These are phyloP conservation scores for Trichonephila clavata DNA, from an alignment of 1,140 invertebrate species.

Conservation along the genomic window DNA sequence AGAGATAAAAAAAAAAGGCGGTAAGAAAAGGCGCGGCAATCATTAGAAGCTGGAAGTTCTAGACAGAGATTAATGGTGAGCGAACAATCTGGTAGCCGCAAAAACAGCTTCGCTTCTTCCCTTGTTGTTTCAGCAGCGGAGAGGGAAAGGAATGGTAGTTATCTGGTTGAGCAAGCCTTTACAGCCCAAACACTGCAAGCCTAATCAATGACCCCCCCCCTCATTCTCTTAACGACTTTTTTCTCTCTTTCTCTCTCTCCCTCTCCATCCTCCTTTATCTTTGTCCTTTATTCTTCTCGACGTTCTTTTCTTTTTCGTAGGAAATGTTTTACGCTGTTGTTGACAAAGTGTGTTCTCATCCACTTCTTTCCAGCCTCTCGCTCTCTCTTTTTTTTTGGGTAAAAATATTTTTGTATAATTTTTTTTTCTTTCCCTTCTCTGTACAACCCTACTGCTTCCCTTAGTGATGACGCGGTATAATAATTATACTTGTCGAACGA, in stretches of 20 bases:
- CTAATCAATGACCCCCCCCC: conserved; percentile 62
- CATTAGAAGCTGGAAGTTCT: conserved; percentile 71
- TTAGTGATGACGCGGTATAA: conserved; percentile 19
- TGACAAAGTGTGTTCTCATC: conserved; percentile 68
- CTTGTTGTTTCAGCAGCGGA: conserved; percentile 51
- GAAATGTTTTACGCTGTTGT: conserved; percentile 74
- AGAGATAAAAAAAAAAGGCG: conserved; percentile 59
- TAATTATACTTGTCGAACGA: conserved; percentile 64
- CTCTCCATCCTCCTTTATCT: conserved; percentile 50
- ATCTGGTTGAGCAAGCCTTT: conserved; percentile 75
- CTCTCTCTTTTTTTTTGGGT: background rate
- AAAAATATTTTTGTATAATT: background rate
- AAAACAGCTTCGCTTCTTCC: conserved; percentile 67
- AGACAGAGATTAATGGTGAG: conserved; percentile 71
- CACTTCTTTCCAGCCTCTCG: background rate
- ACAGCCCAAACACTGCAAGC: conserved; percentile 70
- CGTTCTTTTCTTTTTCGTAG: conserved; percentile 41
- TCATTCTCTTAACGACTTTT: conserved; percentile 25
- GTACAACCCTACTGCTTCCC: background rate
- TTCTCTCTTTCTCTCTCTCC: conserved; percentile 22
- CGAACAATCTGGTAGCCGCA: conserved; percentile 71
- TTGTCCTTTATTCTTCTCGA: conserved; percentile 61
- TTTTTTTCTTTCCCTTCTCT: background rate
- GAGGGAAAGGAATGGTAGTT: conserved; percentile 57
- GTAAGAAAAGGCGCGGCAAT: conserved; percentile 69